Evolutionary conservation across 2,113 vertebrate species (phyloP).

Genomic region (Phycodurus eques): DNA sequence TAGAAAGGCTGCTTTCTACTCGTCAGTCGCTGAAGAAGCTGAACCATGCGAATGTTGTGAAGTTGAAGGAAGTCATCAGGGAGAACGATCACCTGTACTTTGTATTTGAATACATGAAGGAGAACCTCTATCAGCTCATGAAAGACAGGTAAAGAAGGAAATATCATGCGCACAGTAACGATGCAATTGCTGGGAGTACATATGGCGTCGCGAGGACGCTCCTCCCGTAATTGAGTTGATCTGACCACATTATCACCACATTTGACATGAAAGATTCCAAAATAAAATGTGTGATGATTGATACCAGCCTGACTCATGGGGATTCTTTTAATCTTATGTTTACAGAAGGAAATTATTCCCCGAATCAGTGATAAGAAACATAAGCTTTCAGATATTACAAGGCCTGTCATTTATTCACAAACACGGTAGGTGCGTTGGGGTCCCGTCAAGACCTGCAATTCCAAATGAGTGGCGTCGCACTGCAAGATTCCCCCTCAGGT

Average conservation of each 20-base stretch:
- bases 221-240: too few species aligned
- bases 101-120: slow-evolving; percentile 99
- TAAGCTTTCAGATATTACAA: slow-evolving; percentile 98
- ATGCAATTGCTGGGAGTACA: not conserved
- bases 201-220: too few species aligned
- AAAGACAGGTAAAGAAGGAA: slow-evolving; percentile 86
- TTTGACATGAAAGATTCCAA: not conserved
- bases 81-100: slow-evolving; percentile 98
- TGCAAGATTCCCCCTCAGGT: slow-evolving; percentile 48
- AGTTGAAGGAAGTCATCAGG: slow-evolving; percentile 96
- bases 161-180: not conserved
- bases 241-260: not conserved
- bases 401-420: slow-evolving; percentile 98
- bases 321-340: slow-evolving; percentile 65
- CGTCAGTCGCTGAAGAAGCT: slow-evolving; percentile 96
- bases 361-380: slow-evolving; percentile 97
- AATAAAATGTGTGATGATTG: not conserved
- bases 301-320: slow-evolving; percentile 15
- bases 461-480: slow-evolving; percentile 28
- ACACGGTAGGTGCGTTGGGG: slow-evolving; percentile 83
- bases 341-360: slow-evolving; percentile 96
- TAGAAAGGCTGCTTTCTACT: not conserved
- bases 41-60: slow-evolving; percentile 96
- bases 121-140: slow-evolving; percentile 98
- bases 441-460: not conserved